These are phyloP conservation scores for Calliopsis andreniformis DNA, from an alignment of 1,140 invertebrate species.

Conservation along the genomic window DNA sequence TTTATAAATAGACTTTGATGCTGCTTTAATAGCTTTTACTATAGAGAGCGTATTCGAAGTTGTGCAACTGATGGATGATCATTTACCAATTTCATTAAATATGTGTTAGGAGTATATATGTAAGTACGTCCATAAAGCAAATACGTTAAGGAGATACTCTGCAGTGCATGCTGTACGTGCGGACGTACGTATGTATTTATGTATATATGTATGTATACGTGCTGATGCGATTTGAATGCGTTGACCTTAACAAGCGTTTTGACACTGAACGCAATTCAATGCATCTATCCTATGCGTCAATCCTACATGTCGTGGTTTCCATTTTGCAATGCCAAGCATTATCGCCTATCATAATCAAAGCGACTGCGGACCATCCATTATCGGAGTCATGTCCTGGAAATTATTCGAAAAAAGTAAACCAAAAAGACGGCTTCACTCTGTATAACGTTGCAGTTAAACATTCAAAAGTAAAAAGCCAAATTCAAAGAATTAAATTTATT, in stretches of 20 bases:
- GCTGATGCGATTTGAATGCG: constrained; percentile 27
- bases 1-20: too few species aligned
- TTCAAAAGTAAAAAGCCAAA: background rate
- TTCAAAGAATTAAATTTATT: too few species aligned
- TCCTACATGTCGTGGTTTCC: constrained; percentile 31
- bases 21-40: too few species aligned
- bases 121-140: too few species aligned
- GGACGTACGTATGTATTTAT: too few species aligned
- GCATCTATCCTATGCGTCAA: constrained; percentile 3
- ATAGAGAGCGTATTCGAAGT: background rate
- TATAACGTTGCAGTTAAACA: background rate
- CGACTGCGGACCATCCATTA: constrained; percentile 20
- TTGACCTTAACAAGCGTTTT: constrained; percentile 12
- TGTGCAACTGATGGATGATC: background rate
- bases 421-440: background rate
- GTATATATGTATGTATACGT: too few species aligned
- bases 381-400: constrained; percentile 12
- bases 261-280: constrained; percentile 19
- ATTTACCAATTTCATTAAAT: constrained; percentile 33
- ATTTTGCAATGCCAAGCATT: constrained; percentile 21
- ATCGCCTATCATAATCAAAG: constrained; percentile 31
- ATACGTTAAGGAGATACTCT: background rate
- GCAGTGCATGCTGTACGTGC: constrained; percentile 8
- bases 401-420: constrained; percentile 4
- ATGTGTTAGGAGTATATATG: background rate